Evolutionary conservation across 2,888 invertebrate genomes (phyloP), one percentile per base, ranked within the genome.

Genomic region (Drosophila neutralis): DNA sequence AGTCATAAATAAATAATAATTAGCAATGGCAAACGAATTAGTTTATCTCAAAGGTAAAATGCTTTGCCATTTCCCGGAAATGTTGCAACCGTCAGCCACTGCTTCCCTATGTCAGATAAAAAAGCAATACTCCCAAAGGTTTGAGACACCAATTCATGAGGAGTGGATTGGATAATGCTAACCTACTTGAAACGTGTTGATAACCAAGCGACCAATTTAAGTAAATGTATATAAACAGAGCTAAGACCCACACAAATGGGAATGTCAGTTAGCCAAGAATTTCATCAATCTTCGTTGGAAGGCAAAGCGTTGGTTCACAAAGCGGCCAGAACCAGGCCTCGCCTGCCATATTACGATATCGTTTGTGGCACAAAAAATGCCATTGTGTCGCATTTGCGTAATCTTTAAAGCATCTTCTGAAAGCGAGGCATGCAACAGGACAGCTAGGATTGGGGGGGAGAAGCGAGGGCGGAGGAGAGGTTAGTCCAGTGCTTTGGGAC

Each of bases 271-370:
- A 73, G 66, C 56, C 53, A 62, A 67, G 73, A 82, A 89, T 79
- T 87, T 84, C 89, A 84, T 87, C 84, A 89, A 89, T 84, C 85
- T 84, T 83, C 70, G 61, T 70, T 59, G 66, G 58, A 59, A 38
- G 66, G 67, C 36, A 13, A 33, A 33, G 33, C n/a, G 65, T 24
- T 31, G 45, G 18, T 27, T 21, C 11, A 57, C 33, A 57, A 68
- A 35, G 38, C 29, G 53, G 56, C n/a, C 62, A 63, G 52, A 54
- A 36, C 15, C 36, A 57, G 61, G 45, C 24, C 51, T 11, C 38
- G 45, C 38, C 48, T 53, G 77, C 49, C 75, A 61, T 72, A 70
- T 69, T 58, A 54, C 67, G 61, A 64, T 70, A 73, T 88, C 70
- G 70, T 76, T 71, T 78, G 76, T 73, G 45, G 49, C 57, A 59